Percentiles rank a stretch among this genome's conserved stretches.
Conservation (phyloP, 2,888 invertebrate genomes). For the Labia minor region DNA sequence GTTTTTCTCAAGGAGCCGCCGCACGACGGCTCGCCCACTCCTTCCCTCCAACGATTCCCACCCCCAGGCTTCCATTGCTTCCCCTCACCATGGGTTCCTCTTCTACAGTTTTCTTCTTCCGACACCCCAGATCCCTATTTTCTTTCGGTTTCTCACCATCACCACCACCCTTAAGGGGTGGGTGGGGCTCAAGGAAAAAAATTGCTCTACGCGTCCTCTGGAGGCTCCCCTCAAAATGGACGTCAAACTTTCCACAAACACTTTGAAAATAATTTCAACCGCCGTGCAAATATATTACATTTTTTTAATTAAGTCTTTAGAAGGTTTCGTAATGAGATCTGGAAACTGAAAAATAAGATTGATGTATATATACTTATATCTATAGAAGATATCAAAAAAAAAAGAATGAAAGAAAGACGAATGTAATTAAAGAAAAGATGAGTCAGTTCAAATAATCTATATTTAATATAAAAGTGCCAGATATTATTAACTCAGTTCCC, state of each 20-base stretch:
- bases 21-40: neutral
- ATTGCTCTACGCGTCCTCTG: neutral
- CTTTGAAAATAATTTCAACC: slow-evolving; percentile 13
- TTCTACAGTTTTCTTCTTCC: neutral
- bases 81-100: neutral
- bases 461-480: neutral
- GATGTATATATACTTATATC: slow-evolving; percentile 1
- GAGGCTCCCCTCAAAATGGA: slow-evolving; percentile 3
- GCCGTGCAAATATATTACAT: slow-evolving; percentile 8
- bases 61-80: too few relatives aligned
- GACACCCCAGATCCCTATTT: neutral
- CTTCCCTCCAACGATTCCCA: neutral
- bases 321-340: slow-evolving; percentile 13
- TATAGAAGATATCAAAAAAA: neutral
- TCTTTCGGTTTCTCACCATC: neutral
- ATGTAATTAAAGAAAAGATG: slow-evolving; percentile 13
- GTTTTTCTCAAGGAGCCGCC: slow-evolving; percentile 2
- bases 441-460: slow-evolving; percentile 13
- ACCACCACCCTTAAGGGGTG: neutral
- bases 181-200: slow-evolving; percentile 1
- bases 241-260: slow-evolving; percentile 13
- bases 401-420: neutral
- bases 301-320: slow-evolving; percentile 3
- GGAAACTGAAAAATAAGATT: slow-evolving; percentile 13
- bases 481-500: neutral